phyloP scores from a whole-genome alignment of 2,888 invertebrate species.

The Scaptomyza polygonia region DNA sequence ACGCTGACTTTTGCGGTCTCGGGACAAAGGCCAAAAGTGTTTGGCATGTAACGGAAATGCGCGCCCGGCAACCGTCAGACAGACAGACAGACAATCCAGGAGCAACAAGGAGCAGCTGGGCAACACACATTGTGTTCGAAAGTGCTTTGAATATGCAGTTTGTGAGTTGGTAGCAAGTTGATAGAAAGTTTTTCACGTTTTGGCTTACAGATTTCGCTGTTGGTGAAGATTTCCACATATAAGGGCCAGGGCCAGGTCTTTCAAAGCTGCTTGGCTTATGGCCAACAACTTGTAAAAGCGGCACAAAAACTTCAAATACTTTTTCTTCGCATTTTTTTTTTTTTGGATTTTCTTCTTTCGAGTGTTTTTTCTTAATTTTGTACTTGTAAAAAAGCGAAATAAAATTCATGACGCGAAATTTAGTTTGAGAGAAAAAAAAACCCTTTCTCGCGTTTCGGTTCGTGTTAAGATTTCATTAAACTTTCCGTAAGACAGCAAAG shows the following conservation, averaged over 20 bases:
- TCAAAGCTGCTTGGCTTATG: constrained; percentile 57
- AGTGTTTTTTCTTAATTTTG: constrained; percentile 33
- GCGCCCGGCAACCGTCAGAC: constrained; percentile 63
- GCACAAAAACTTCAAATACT: constrained; percentile 52
- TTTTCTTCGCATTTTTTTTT: constrained; percentile 24
- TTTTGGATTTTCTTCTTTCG: constrained; percentile 15
- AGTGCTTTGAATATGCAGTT: constrained; percentile 61
- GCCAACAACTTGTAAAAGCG: constrained; percentile 70
- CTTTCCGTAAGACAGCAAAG: constrained; percentile 59
- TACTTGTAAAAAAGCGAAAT: constrained; percentile 68
- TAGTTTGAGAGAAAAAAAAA: constrained; percentile 26
- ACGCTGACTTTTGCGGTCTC: constrained; percentile 75
- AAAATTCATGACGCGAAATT: constrained; percentile 78
- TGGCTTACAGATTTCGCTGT: constrained; percentile 50
- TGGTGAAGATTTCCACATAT: constrained; percentile 36
- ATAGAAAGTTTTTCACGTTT: constrained; percentile 63
- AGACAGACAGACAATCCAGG: not conserved
- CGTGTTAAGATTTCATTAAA: constrained; percentile 80
- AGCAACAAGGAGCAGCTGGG: constrained; percentile 6
- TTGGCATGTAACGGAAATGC: constrained; percentile 79
- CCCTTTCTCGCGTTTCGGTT: constrained; percentile 52
- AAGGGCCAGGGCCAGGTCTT: constrained; percentile 21
- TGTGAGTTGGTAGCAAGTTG: not conserved
- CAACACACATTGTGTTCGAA: constrained; percentile 36
- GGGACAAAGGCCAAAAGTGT: constrained; percentile 77